Evolutionary conservation across 2,797 vertebrate genomes (phyloP), one percentile per base, ranked within the genome.

Genomic region (Lacerta agilis): DNA sequence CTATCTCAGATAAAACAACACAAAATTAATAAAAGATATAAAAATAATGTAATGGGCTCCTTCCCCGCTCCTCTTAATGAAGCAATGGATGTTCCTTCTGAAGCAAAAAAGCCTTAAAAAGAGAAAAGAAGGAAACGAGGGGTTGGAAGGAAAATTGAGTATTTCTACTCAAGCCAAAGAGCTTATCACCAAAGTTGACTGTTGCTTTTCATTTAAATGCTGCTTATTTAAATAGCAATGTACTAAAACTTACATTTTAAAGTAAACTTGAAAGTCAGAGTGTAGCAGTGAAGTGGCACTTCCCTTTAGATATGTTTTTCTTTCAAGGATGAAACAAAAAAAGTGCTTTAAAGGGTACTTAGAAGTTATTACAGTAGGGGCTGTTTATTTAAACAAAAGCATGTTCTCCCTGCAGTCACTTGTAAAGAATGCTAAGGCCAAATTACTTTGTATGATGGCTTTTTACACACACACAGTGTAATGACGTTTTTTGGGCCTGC

Each of bases 381-480:
- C 36, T 89, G 58, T 81, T 88, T 75, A 66, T 85, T 85, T 81
- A 89, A 88, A 84, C 66, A 69, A 89, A 86, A 73, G 66, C 79
- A 82, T 76, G 41, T 76, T 86, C 61, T 58, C 69, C 18, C 5
- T 82, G 78, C 58, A 82, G 64, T 77, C 83, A 77, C 64, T 86
- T 82, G 15, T 86, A 82, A 86, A 89, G 45, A 86, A 86, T 78
- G 23, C 38, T 61, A 43, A 64, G 20, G 78, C 45, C 49, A 86
- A 82, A 45, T 89, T 78, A 86, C 36, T 89, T 89, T 43, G 66
- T 78, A 72, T 83, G 38, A 76, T 69, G 79, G 45, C 66, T 43
- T 79, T 86, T 82, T 89, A 77, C 73, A 79, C 29, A 83, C 89
- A 79, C 9, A 18, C 61, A 77, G 38, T 45, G 78, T 64, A 64